Evolutionary conservation across 2,888 invertebrate species (phyloP).

Genomic region (Cotesia congregata): DNA sequence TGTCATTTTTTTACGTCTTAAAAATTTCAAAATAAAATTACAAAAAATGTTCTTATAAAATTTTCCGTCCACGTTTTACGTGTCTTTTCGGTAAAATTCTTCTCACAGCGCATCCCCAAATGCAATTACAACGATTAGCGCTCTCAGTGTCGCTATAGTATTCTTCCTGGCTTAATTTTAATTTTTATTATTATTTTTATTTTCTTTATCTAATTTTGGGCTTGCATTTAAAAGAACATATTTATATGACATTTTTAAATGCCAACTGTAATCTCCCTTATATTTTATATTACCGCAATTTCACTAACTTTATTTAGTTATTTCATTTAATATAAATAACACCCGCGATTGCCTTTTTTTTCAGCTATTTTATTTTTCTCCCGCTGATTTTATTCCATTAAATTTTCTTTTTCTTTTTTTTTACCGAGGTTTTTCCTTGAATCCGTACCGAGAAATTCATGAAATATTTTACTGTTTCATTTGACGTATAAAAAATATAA

Average conservation of each 20-base stretch:
- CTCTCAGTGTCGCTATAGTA: slow-evolving; percentile 12
- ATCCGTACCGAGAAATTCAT: slow-evolving; percentile 35
- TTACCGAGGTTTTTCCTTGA: slow-evolving; percentile 3
- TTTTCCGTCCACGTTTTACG: too few species aligned
- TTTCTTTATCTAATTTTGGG: background rate
- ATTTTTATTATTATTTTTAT: slow-evolving; percentile 4
- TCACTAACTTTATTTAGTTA: slow-evolving; percentile 7
- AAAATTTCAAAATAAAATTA: too few species aligned
- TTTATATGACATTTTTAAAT: slow-evolving; percentile 14
- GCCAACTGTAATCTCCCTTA: slow-evolving; percentile 8
- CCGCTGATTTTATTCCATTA: slow-evolving; percentile 19
- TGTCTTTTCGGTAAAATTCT: too few species aligned
- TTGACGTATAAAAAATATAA: slow-evolving; percentile 49
- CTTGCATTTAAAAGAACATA: background rate
- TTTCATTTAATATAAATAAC: background rate
- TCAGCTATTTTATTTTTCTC: background rate
- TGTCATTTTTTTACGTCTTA: too few species aligned
- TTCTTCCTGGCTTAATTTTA: slow-evolving; percentile 3
- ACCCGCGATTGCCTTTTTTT: background rate
- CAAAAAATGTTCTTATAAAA: too few species aligned
- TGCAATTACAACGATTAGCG: slow-evolving; percentile 51
- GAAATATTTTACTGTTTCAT: slow-evolving; percentile 29
- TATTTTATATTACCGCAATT: background rate
- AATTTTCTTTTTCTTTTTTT: background rate
- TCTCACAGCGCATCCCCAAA: too few species aligned